Conservation (phyloP, 2,888 invertebrate genomes). For the Scaptomyza reducta region DNA sequence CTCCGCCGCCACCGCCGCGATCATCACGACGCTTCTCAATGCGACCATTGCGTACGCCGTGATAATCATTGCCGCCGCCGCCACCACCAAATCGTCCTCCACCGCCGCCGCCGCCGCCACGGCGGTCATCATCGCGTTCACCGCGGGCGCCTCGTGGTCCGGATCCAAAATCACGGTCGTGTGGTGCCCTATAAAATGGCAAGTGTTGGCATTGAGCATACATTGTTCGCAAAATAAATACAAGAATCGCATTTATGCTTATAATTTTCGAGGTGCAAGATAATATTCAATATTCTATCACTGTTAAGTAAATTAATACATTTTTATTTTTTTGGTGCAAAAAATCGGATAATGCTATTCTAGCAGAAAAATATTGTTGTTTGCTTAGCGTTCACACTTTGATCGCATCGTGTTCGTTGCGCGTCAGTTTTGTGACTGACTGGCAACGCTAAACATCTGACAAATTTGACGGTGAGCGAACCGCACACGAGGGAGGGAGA, state of each 20-base stretch:
- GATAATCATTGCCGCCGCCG: conserved; percentile 90
- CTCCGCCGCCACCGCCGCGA: conserved; percentile 76
- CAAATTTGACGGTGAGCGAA: conserved; percentile 42
- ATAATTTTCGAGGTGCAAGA: too few species aligned
- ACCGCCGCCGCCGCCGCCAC: conserved; percentile 77
- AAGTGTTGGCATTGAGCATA: not conserved
- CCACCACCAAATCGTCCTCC: conserved; percentile 66
- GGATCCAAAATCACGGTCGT: conserved; percentile 82
- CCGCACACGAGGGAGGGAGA: conserved; percentile 38
- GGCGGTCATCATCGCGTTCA: conserved; percentile 87
- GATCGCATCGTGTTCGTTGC: conserved; percentile 58
- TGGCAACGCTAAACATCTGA: conserved; percentile 71
- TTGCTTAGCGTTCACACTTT: conserved; percentile 39
- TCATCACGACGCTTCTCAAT: conserved; percentile 84
- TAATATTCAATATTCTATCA: too few species aligned
- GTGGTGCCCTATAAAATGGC: conserved; percentile 78
- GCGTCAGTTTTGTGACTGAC: conserved; percentile 46
- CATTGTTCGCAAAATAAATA: not conserved
- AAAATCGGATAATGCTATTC: not conserved
- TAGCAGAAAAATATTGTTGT: not conserved
- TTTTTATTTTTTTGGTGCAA: not conserved
- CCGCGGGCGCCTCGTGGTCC: conserved; percentile 89
- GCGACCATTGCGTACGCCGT: conserved; percentile 80
- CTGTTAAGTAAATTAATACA: not conserved
- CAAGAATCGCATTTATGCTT: not conserved